A percentile compares a stretch with the other conserved stretches of the same genome.
Evolutionary conservation across 1,140 invertebrate species (phyloP).

Genomic region (Diplogasteroides magnus): DNA sequence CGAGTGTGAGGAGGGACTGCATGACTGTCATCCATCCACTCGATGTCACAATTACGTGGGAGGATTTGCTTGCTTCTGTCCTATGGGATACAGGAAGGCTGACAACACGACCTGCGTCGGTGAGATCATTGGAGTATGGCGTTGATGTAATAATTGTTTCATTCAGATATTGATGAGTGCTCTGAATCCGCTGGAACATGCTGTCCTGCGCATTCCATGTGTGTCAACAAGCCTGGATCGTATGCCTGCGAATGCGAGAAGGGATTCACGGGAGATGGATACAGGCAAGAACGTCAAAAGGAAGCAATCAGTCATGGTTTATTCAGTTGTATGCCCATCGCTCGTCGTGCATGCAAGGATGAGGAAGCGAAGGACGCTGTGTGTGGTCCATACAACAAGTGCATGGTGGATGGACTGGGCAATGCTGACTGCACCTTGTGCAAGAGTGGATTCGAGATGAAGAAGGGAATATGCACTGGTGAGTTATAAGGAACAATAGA

Average conservation of each 20-base stretch:
- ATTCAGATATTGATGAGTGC: slow-evolving; percentile 90
- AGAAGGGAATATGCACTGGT: slow-evolving; percentile 40
- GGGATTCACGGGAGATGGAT: slow-evolving; percentile 67
- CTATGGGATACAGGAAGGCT: slow-evolving; percentile 42
- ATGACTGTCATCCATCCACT: slow-evolving; percentile 39
- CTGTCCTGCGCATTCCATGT: slow-evolving; percentile 91
- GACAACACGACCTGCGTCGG: slow-evolving; percentile 30
- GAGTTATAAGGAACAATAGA: neutral
- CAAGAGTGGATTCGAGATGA: slow-evolving; percentile 38
- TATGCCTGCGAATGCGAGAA: slow-evolving; percentile 91
- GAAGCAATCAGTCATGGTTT: no score
- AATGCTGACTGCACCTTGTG: slow-evolving; percentile 37
- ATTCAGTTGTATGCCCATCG: slow-evolving; percentile 36
- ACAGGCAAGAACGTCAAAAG: neutral
- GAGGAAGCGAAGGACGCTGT: slow-evolving; percentile 35
- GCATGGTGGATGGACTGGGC: slow-evolving; percentile 38
- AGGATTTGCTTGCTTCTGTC: slow-evolving; percentile 41
- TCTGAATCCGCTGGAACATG: slow-evolving; percentile 71
- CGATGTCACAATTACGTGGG: slow-evolving; percentile 43
- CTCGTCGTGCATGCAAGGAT: slow-evolving; percentile 32
- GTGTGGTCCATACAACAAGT: slow-evolving; percentile 42
- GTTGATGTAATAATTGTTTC: neutral
- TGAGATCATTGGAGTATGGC: slow-evolving; percentile 4
- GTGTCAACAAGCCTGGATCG: slow-evolving; percentile 89
- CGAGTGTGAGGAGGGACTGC: slow-evolving; percentile 40